phyloP scores from a whole-genome alignment of 2,888 invertebrate genomes.

The Ormyrus labotus region DNA sequence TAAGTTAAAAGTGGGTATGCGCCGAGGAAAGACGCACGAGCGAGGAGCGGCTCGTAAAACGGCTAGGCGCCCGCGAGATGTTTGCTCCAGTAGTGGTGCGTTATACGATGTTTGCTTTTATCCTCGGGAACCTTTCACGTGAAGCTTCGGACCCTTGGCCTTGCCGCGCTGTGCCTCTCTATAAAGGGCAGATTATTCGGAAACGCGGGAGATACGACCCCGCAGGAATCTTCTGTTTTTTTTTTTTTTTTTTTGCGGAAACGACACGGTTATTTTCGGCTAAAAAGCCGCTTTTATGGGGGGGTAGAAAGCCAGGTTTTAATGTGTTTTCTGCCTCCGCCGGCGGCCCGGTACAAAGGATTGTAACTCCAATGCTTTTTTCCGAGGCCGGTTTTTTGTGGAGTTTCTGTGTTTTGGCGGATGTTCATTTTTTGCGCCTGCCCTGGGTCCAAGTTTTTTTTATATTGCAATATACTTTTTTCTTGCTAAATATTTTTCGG shows the following conservation, averaged over 20 bases:
- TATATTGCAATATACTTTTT: too few species aligned
- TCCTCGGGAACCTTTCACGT: constrained; percentile 47
- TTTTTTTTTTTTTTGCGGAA: constrained; percentile 16
- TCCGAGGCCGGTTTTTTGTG: background rate
- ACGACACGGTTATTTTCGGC: constrained; percentile 23
- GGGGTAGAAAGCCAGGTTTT: constrained; percentile 3
- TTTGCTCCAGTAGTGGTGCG: constrained; percentile 37
- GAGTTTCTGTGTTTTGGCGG: too few species aligned
- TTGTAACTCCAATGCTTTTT: background rate
- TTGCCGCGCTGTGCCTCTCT: background rate
- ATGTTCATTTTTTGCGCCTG: too few species aligned
- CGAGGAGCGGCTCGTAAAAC: constrained; percentile 49
- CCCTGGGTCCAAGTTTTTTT: too few species aligned
- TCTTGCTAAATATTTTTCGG: too few species aligned
- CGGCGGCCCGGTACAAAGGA: background rate
- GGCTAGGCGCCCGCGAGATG: constrained; percentile 29
- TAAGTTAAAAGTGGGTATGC: constrained; percentile 45
- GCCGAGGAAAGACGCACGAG: constrained; percentile 38
- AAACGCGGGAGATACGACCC: constrained; percentile 9
- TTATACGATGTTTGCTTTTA: constrained; percentile 48
- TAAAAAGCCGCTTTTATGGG: constrained; percentile 30
- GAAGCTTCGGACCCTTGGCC: background rate
- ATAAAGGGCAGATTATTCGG: constrained; percentile 44
- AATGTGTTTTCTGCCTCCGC: constrained; percentile 15
- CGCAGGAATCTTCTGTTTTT: background rate